phyloP scores from a whole-genome alignment of 2,888 invertebrate species.

The Harmothoe impar region DNA sequence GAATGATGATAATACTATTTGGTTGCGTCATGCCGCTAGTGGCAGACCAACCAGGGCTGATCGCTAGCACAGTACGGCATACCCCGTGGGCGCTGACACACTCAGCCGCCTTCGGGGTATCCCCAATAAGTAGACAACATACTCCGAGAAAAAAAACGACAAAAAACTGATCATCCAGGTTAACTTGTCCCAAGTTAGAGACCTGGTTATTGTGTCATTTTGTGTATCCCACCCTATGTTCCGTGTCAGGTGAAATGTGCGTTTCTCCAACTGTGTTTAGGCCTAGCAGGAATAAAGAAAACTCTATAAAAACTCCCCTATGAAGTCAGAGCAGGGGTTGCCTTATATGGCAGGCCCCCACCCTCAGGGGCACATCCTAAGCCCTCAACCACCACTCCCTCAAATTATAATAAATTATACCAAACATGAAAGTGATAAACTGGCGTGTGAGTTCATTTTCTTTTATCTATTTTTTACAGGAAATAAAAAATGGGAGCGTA shows the following conservation, averaged over 20 bases:
- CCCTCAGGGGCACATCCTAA: constrained; percentile 32
- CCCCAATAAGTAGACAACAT: constrained; percentile 26
- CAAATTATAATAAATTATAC: constrained; percentile 62
- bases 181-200: constrained; percentile 39
- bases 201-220: constrained; percentile 54
- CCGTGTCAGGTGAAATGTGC: constrained; percentile 55
- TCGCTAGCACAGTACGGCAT: background rate
- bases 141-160: constrained; percentile 27
- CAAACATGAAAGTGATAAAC: constrained; percentile 38
- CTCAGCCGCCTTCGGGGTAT: background rate
- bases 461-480: too few species aligned
- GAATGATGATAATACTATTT: background rate
- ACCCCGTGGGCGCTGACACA: background rate
- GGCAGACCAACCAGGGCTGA: background rate
- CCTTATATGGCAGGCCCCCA: background rate
- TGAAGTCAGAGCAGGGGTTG: background rate
- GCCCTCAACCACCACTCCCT: constrained; percentile 53
- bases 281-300: constrained; percentile 11
- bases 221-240: constrained; percentile 53
- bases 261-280: constrained; percentile 45
- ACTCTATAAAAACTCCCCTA: background rate
- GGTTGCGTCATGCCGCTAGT: constrained; percentile 6
- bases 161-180: constrained; percentile 6
- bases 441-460: background rate
- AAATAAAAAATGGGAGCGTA: too few species aligned